phyloP scores from a whole-genome alignment of 2,888 invertebrate species.

The Caenorhabditis panamensis region DNA sequence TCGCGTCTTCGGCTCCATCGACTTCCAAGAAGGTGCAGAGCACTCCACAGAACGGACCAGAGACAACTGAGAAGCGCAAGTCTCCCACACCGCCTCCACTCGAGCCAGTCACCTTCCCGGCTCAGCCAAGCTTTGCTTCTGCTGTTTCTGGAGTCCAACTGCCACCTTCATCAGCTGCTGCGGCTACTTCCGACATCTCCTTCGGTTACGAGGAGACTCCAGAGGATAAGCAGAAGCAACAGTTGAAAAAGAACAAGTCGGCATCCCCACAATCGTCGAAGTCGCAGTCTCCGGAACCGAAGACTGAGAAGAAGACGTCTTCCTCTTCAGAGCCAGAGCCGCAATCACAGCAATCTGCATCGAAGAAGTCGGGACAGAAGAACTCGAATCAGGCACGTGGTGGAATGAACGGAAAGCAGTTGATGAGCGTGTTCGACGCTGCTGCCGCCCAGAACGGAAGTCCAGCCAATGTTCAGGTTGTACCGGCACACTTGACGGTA shows the following conservation, averaged over 20 bases:
- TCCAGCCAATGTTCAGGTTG: too few relatives aligned
- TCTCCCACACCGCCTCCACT: background rate
- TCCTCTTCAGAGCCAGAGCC: too few relatives aligned
- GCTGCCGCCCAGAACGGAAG: too few relatives aligned
- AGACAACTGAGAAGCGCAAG: background rate
- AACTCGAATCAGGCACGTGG: too few relatives aligned
- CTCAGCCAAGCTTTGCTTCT: background rate
- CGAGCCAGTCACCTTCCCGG: background rate
- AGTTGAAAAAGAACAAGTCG: conserved; percentile 9
- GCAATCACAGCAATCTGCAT: background rate
- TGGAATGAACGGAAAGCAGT: too few relatives aligned
- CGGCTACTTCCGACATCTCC: conserved; percentile 19
- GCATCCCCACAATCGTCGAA: background rate
- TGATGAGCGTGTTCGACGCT: too few relatives aligned
- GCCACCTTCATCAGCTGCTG: conserved; percentile 19
- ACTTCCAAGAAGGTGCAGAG: background rate
- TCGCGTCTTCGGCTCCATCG: background rate
- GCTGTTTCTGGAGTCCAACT: conserved; percentile 33
- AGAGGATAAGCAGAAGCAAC: conserved; percentile 28
- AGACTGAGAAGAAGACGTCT: background rate
- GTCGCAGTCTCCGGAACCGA: background rate
- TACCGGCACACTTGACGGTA: too few relatives aligned
- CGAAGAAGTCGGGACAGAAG: too few relatives aligned
- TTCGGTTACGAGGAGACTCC: conserved; percentile 49
- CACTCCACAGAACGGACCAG: background rate